Conservation (phyloP, 2,113 vertebrate species). For the Osmerus mordax region DNA sequence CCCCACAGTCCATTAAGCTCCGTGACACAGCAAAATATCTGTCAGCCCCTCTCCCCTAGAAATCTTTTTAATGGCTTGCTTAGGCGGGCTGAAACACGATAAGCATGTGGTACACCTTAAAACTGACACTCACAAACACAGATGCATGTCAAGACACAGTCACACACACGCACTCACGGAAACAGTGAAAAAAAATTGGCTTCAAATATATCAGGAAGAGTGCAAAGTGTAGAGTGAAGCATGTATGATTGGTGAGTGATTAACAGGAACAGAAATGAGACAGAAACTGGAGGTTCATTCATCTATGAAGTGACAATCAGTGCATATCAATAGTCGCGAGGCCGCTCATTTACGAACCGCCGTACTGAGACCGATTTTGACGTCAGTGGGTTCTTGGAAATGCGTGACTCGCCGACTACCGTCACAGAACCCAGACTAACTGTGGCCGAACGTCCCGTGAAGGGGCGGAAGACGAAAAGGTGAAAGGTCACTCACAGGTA, state of each 20-base stretch:
- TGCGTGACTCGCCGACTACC: no score
- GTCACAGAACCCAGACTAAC: no score
- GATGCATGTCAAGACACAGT: background rate
- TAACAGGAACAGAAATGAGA: background rate
- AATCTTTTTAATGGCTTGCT: background rate
- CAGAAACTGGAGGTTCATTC: background rate
- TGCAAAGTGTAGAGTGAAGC: background rate
- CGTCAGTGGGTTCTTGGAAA: no score
- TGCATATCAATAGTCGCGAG: background rate
- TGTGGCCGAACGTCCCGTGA: no score
- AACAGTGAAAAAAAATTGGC: no score
- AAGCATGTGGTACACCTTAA: background rate
- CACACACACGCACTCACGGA: background rate
- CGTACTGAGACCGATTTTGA: no score
- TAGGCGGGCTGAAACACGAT: background rate
- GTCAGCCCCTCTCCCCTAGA: constrained; percentile 10
- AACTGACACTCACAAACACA: background rate
- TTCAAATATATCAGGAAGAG: no score
- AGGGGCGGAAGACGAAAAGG: background rate
- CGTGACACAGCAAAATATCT: constrained; percentile 51
- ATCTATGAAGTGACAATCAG: background rate
- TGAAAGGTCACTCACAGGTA: constrained; percentile 86
- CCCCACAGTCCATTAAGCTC: constrained; percentile 23
- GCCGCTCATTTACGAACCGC: no score
- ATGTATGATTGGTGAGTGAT: background rate